Conservation (phyloP, 2,797 vertebrate genomes). For the Hydrocynus forskahlii region DNA sequence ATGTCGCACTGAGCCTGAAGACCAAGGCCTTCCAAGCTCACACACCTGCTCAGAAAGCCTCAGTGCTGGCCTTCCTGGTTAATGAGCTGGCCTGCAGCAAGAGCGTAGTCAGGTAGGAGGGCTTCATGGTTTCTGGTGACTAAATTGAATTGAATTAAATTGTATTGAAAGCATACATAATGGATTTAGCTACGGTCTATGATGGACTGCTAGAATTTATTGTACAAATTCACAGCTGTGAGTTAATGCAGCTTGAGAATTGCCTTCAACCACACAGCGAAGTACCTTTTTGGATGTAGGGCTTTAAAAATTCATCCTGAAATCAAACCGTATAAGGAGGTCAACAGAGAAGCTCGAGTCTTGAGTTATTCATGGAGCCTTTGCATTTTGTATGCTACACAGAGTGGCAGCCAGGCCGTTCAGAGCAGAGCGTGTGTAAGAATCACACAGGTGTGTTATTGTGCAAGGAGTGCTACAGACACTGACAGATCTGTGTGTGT, state of each 20-base stretch:
- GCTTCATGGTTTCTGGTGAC: neutral
- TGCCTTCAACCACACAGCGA: neutral
- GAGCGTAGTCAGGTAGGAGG: slow-evolving; percentile 90
- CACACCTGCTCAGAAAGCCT: slow-evolving; percentile 91
- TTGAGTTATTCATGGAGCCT: slow-evolving; percentile 13
- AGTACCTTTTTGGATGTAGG: neutral
- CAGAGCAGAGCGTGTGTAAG: slow-evolving; percentile 10
- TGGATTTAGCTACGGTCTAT: neutral
- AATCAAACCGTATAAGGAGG: slow-evolving; percentile 44
- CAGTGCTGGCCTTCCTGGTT: slow-evolving; percentile 90
- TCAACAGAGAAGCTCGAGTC: slow-evolving; percentile 23
- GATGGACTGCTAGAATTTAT: neutral
- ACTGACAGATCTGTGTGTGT: slow-evolving; percentile 28
- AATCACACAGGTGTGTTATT: slow-evolving; percentile 29
- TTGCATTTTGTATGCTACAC: slow-evolving; percentile 29
- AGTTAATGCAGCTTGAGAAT: neutral
- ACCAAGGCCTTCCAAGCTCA: slow-evolving; percentile 98
- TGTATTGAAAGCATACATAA: neutral
- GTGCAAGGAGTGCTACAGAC: slow-evolving; percentile 13
- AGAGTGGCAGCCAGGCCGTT: slow-evolving; percentile 8
- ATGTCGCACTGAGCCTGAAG: slow-evolving; percentile 87
- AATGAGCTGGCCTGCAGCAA: slow-evolving; percentile 97
- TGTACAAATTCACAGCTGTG: neutral
- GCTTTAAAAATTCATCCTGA: slow-evolving; percentile 55
- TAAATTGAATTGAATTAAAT: neutral